Evolutionary conservation across 2,113 vertebrate species (phyloP).

Genomic region (Pygoscelis antarcticus): DNA sequence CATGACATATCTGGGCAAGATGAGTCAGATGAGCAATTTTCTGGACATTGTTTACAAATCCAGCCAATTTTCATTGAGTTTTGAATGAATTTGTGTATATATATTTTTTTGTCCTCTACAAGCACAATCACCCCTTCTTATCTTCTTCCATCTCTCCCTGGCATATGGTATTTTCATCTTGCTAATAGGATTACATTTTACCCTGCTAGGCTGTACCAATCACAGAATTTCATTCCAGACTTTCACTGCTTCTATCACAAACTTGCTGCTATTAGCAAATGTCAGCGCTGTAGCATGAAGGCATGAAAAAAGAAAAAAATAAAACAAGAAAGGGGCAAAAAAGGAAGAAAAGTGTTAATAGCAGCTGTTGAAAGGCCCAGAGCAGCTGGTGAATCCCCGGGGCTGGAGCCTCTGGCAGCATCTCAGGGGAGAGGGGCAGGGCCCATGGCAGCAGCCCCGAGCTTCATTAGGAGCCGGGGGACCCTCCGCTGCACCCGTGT

Average conservation of each 20-base stretch:
- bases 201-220: not conserved
- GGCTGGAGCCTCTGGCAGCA: not conserved
- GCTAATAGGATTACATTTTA: not conserved
- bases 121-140: slow-evolving; percentile 8
- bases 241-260: not conserved
- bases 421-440: accelerated
- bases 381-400: accelerated
- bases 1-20: not conserved
- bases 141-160: not conserved
- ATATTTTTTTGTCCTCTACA: not conserved
- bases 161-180: slow-evolving; percentile 9
- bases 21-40: not conserved
- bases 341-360: not conserved
- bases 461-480: not conserved
- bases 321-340: not conserved
- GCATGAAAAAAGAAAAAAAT: not conserved
- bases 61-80: not conserved
- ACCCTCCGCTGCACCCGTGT: accelerated
- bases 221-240: not conserved
- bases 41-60: slow-evolving; percentile 19
- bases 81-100: not conserved
- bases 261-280: not conserved
- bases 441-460: accelerated
- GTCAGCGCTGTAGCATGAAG: not conserved
- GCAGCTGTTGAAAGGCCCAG: not conserved